phyloP scores from a whole-genome alignment of 1,140 invertebrate species.

The Cylas formicarius region DNA sequence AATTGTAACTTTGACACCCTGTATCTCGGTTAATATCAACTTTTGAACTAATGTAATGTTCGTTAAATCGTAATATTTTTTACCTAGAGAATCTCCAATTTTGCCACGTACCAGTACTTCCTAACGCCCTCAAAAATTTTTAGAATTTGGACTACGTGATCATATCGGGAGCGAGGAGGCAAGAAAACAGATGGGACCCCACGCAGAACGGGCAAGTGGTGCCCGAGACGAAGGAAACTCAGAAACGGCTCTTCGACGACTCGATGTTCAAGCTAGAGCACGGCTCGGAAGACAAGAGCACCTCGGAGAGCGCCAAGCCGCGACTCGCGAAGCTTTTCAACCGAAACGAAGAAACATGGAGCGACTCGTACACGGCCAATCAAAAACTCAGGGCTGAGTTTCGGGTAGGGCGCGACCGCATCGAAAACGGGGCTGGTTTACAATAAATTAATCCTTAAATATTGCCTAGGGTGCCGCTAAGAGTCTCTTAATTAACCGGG shows the following conservation, averaged over 20 bases:
- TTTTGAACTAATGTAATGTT: too few relatives aligned
- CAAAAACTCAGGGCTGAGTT: slow-evolving; percentile 72
- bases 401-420: slow-evolving; percentile 54
- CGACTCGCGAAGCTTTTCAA: slow-evolving; percentile 66
- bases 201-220: slow-evolving; percentile 92
- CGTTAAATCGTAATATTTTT: too few relatives aligned
- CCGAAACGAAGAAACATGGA: slow-evolving; percentile 71
- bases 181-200: slow-evolving; percentile 98
- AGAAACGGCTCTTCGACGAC: slow-evolving; percentile 83
- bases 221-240: slow-evolving; percentile 81
- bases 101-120: too few relatives aligned
- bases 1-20: too few relatives aligned
- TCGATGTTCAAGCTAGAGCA: slow-evolving; percentile 96
- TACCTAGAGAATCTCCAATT: too few relatives aligned
- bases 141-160: slow-evolving; percentile 97
- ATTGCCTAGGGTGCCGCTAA: slow-evolving; percentile 2
- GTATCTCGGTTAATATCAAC: too few relatives aligned
- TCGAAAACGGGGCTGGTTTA: too few relatives aligned
- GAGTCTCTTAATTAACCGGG: slow-evolving; percentile 9
- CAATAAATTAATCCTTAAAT: too few relatives aligned
- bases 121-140: slow-evolving; percentile 34
- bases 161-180: slow-evolving; percentile 85
- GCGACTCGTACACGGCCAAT: slow-evolving; percentile 88
- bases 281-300: slow-evolving; percentile 70
- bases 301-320: slow-evolving; percentile 62